Conservation (phyloP, 1,140 invertebrate species). For the Anadara kagoshimensis region DNA sequence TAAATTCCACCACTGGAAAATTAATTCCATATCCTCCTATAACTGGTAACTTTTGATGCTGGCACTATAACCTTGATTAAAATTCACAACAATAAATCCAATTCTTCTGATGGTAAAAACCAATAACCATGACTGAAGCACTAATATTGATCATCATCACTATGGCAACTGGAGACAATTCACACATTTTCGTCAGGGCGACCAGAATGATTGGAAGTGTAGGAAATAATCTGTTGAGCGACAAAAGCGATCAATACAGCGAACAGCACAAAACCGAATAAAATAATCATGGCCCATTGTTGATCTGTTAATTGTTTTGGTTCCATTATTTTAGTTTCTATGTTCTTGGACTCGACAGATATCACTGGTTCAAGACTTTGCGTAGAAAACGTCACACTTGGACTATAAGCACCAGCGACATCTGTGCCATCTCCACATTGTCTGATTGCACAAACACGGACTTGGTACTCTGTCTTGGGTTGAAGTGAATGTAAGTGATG, state of each 20-base stretch:
- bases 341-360: conserved; percentile 22
- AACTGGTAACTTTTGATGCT: not conserved
- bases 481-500: conserved; percentile 81
- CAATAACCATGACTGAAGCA: not conserved
- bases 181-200: conserved; percentile 1
- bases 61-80: conserved; percentile 2
- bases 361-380: conserved; percentile 59
- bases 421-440: conserved; percentile 75
- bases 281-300: conserved; percentile 80
- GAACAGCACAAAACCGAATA: conserved; percentile 79
- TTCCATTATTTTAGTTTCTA: conserved; percentile 55
- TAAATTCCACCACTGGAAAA: not conserved
- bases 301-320: conserved; percentile 78
- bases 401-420: conserved; percentile 81
- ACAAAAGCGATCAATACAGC: conserved; percentile 80
- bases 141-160: conserved; percentile 1
- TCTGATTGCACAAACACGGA: conserved; percentile 84
- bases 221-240: conserved; percentile 75
- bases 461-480: conserved; percentile 82
- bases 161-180: too few relatives aligned
- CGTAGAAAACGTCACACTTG: conserved; percentile 77
- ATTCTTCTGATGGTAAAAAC: not conserved
- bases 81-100: conserved; percentile 7
- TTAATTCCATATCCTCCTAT: not conserved
- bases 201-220: conserved; percentile 42